Evolutionary conservation across 2,113 vertebrate species (phyloP).

Genomic region (Hippoglossus stenolepis): DNA sequence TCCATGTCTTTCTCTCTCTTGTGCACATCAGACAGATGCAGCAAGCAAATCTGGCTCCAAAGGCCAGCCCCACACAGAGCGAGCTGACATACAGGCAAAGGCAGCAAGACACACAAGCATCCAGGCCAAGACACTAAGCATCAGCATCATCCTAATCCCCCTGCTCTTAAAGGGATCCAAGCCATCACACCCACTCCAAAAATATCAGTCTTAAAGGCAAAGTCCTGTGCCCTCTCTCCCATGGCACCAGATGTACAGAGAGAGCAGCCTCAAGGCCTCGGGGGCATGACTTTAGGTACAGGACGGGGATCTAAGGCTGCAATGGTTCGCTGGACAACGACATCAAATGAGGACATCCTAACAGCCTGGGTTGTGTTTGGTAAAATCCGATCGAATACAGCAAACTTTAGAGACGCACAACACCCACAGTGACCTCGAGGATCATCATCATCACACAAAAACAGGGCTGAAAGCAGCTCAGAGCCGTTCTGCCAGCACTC

Average conservation of each 20-base stretch:
- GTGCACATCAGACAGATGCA: conserved; percentile 65
- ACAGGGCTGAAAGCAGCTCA: no score
- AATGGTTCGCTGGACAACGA: background rate
- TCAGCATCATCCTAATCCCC: conserved; percentile 71
- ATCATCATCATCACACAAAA: no score
- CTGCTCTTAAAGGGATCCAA: conserved; percentile 59
- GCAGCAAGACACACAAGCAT: conserved; percentile 55
- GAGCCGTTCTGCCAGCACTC: background rate
- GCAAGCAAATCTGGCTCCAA: conserved; percentile 57
- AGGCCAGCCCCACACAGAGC: conserved; percentile 55
- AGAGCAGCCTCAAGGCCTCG: background rate
- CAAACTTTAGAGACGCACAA: background rate
- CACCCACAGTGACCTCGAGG: background rate
- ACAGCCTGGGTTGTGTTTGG: background rate
- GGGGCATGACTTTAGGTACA: background rate
- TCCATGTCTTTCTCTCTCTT: background rate
- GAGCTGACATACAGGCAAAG: conserved; percentile 66
- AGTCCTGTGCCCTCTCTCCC: conserved; percentile 34
- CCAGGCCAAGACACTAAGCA: conserved; percentile 68
- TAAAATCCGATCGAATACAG: background rate
- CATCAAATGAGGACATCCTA: background rate
- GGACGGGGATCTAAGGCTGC: background rate
- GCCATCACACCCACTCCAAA: conserved; percentile 56
- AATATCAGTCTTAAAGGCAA: conserved; percentile 58
- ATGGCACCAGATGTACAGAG: conserved; percentile 7